Base-by-base conservation (phyloP, 2,888 invertebrate genomes). In the Chesias legatella region DNA sequence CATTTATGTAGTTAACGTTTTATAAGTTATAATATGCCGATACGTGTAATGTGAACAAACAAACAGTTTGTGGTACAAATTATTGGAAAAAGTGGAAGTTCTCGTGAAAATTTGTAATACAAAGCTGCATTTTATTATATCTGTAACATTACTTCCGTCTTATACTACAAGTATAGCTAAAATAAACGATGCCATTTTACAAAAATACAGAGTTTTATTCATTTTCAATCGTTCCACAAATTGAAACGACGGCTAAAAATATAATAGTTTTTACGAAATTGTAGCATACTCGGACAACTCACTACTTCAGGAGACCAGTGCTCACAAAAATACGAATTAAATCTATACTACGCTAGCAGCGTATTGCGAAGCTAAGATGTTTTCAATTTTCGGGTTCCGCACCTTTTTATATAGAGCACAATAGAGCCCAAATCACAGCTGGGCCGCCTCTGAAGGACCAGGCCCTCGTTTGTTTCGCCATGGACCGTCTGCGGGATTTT, bases 391-490 rank as follows among this genome's bases (percentile, higher is more conserved):
- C 52, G 63, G 63, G 38, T 43, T 35, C 56, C 54, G 49, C 52
- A 58, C 57, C 60, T 56, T 67, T 62, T 63, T 58, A 62, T 61
- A 53, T 44, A 51, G 51, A 58, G 55, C 45, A 64, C 67, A 70
- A 70, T 68, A 60, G 62, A 59, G 60, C 55, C 54, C 56, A 63
- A 69, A 67, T 69, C 69, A 67, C 63, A 67, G 56, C 56, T 56
- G 58, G 55, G 60, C 52, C 58, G 63, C 66, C 60, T 63, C 51
- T 56, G 53, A 54, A 58, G 57, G 62, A 64, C 62, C 56, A 53
- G 64, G 47, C 53, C 53, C 53, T 47, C 60, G 58, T 62, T 61
- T 65, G 63, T 65, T 57, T 61, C 65, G 63, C 64, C 67, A 43
- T 48, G 63, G 60, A 66, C 48, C 53, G 42, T 46, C 54, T 55